Base-by-base conservation (phyloP, 2,113 vertebrate species). In the Corydoras maculifer region DNA sequence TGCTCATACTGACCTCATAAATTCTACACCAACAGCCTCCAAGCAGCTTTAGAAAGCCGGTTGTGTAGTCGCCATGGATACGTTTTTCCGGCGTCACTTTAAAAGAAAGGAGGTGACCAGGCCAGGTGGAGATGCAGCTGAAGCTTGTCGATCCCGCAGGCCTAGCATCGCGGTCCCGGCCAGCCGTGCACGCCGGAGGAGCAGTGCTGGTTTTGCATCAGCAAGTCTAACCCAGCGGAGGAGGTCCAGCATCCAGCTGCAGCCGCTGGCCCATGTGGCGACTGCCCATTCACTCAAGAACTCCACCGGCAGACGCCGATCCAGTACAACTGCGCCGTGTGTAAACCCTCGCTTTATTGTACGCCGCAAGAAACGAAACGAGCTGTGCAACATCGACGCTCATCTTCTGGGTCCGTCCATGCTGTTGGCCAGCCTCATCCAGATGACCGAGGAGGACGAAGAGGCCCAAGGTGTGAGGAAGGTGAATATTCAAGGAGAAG, bases 81-180 rank as follows among this genome's bases (percentile, higher is more conserved):
- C 87, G 2, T 98, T 98, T 88, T 94, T 98, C 81, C 90, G 89
- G 66, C 90, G 89, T 62, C 96, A 93, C 81, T 97, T 98, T 73
- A 90, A 82, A 80, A 87, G 84, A 85, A 96, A 92, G 81, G 80
- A 85, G 0, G 63, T 58, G 0, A 77, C 51, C 49, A 43, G 59
- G 53, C 62, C 68, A 32, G 55, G 10, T 5, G 75, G 79, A 0
- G 11, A 43, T 0, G 78, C 55, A 2, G 77, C 61, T 2, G 64
- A 71, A 2, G 58, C 74, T 62, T 76, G 73, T 70, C 75, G 73
- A 50, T 84, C 80, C 49, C 70, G 81, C 69, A 83, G 90, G 0
- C 84, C 82, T 43, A 69, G 82, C 0, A 84, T 92, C 65, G 88
- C 91, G 0, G 77, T 96, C 72, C 91, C 92, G 15, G 91, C 91